Base-by-base conservation (phyloP, 2,888 invertebrate genomes). In the Leptothorax acervorum region DNA sequence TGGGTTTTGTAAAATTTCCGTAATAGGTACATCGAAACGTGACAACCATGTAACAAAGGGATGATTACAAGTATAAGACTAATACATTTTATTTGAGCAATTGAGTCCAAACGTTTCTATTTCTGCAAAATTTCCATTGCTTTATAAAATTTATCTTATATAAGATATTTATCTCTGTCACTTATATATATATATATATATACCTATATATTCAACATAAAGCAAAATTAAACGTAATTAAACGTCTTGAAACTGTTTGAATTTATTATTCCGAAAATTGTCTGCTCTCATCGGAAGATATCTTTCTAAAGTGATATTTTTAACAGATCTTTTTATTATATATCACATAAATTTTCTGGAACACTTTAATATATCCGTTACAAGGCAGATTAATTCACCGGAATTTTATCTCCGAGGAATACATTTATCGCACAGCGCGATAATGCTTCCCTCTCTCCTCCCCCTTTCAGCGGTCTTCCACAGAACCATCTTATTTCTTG, bases 321-420 rank as follows among this genome's bases (percentile, higher is more conserved):
- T 31, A 48, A 66, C n/a, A 8, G 8, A 15, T 5, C 23, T n/a
- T 2, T 23, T 39, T 11, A 15, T 57, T 18, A 3, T 9, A 48
- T 28, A n/a, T 45, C 15, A n/a, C n/a, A 35, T 12, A 15, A 48
- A 74, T 62, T 48, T 9, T 55, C 12, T 35, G 15, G 23, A 45
- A 9, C 51, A 12, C 28, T 74, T 12, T 62, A 28, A 62, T 45
- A 45, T 18, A 45, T 28, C 28, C 42, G 15, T 62, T 28, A n/a
- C 15, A 18, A 48, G 12, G 35, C 35, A 63, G 23, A 63, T 63
- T 74, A 57, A 73, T 73, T 57, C 31, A 15, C 18, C 45, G 42
- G 31, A 60, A 60, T 74, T 57, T 75, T 63, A 75, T 75, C 42
- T 66, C 31, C 6, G 31, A 73, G 57, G 28, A 65, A 51, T 28